Base-by-base conservation (phyloP, 2,888 invertebrate species). In the Pyrochroa serraticornis region DNA sequence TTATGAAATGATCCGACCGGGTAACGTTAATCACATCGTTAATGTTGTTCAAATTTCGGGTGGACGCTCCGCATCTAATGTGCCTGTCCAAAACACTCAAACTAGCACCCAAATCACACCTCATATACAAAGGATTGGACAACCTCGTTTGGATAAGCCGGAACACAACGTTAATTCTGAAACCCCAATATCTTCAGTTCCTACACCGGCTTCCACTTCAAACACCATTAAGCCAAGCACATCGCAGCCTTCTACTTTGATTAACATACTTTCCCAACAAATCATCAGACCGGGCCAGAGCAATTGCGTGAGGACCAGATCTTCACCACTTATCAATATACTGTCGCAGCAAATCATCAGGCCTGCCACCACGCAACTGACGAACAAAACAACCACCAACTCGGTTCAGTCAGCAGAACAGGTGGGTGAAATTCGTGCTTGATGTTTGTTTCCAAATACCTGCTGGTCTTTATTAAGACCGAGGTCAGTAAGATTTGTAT, bases 1-100 rank as follows among this genome's bases (percentile, higher is more conserved):
- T 42, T 77, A 84, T 41, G 85, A 86, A 59, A 84, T 85, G 80
- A 82, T 89, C 59, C 80, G 82, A 35, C 87, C 87, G 1, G 58
- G 79, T 68, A 74, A 80, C 70, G 73, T 75, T 2, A 67, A 77
- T 55, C 74, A 72, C 10, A 75, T 79, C 9, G 78, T 80, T 6
- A 78, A 79, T 64, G 79, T 80, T 1, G 79, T 79, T 8, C 79
- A 80, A 65, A 70, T 79, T 32, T 72, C 77, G 7, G 76, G 77
- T n/a, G 71, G 73, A 8, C 63, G 75, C 45, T 52, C 70, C 10
- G 68, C 71, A 5, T 66, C 73, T 5, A 70, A 65, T 53, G 71
- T 67, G 30, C 66, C 71, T 3, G 65, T 69, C 34, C 74, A 71
- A 44, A 76, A 72, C 64, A 72, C 77, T 6, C 78, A 78, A 65